phyloP scores from a whole-genome alignment of 2,113 vertebrate genomes.

The Phocoena phocoena region DNA sequence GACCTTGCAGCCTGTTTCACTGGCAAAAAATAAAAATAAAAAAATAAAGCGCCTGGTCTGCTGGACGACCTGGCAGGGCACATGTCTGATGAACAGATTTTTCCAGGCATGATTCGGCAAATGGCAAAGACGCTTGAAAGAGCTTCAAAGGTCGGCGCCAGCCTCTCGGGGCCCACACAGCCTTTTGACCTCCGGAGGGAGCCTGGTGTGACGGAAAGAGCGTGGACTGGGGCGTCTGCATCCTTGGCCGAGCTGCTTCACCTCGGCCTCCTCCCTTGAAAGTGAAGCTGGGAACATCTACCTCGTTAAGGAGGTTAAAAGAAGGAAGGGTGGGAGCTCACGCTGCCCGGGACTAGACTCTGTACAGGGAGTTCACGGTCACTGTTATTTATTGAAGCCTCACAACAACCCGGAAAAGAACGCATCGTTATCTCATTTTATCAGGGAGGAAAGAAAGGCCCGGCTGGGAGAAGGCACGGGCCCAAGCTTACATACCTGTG shows the following conservation, averaged over 20 bases:
- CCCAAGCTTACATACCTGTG: constrained; percentile 54
- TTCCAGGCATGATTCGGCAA: constrained; percentile 41
- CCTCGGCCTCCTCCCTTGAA: not conserved
- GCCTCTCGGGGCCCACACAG: not conserved
- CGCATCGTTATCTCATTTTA: not conserved
- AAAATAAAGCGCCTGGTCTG: not conserved
- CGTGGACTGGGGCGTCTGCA: accelerated
- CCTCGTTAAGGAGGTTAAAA: not conserved
- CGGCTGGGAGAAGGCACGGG: not conserved
- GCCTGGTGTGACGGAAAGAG: not conserved
- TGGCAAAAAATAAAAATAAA: not conserved
- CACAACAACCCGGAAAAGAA: not conserved
- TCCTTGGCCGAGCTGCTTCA: not conserved
- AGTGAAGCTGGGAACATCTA: not conserved
- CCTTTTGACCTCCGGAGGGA: not conserved
- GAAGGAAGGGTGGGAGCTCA: not conserved
- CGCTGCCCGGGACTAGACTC: accelerated
- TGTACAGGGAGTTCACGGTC: not conserved
- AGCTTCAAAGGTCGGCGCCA: not conserved
- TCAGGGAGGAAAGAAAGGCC: constrained; percentile 46
- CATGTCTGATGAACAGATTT: constrained; percentile 40
- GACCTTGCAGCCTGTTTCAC: not conserved
- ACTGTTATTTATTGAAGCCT: not conserved
- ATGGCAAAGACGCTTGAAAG: constrained; percentile 10
- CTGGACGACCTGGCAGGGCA: constrained; percentile 37